Percentiles rank a stretch among this genome's conserved stretches.
Conservation (phyloP, 53 echinoderm and acorn worm genomes). For the Henricia sp. region DNA sequence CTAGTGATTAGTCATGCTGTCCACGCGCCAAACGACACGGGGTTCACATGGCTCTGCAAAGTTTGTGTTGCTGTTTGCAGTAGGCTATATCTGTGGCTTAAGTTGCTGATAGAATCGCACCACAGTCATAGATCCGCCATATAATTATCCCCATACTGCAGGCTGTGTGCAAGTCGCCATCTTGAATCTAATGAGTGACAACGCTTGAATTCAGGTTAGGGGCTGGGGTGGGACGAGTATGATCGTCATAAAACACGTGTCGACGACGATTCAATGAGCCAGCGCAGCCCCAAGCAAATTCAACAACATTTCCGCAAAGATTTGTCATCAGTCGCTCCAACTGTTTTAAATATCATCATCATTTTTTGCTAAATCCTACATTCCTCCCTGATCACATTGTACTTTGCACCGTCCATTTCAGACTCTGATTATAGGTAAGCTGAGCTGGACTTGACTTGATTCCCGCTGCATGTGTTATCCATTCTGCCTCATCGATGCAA, state of each 20-base stretch:
- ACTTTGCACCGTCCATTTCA: not conserved
- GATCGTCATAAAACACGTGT: not conserved
- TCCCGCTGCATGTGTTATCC: not conserved
- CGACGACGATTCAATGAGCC: not conserved
- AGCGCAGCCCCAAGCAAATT: not conserved
- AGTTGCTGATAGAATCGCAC: too few species aligned
- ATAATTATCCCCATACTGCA: too few species aligned
- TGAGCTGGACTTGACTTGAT: not conserved
- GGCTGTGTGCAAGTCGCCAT: too few species aligned
- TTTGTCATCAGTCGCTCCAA: slow-evolving; percentile 4
- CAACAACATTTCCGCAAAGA: slow-evolving; percentile 7
- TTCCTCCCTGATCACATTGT: not conserved
- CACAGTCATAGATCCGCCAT: too few species aligned
- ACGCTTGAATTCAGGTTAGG: not conserved
- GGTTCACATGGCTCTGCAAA: too few species aligned
- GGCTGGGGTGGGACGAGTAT: not conserved
- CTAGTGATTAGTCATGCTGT: too few species aligned
- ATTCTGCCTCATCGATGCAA: not conserved
- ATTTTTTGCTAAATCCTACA: slow-evolving; percentile 9
- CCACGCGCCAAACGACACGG: too few species aligned
- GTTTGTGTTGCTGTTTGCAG: too few species aligned
- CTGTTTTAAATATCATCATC: not conserved
- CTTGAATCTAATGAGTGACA: too few species aligned
- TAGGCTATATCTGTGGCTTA: too few species aligned
- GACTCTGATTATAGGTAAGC: not conserved